Evolutionary conservation across 2,113 vertebrate genomes (phyloP).

Genomic region (Hyperoodon ampullatus): DNA sequence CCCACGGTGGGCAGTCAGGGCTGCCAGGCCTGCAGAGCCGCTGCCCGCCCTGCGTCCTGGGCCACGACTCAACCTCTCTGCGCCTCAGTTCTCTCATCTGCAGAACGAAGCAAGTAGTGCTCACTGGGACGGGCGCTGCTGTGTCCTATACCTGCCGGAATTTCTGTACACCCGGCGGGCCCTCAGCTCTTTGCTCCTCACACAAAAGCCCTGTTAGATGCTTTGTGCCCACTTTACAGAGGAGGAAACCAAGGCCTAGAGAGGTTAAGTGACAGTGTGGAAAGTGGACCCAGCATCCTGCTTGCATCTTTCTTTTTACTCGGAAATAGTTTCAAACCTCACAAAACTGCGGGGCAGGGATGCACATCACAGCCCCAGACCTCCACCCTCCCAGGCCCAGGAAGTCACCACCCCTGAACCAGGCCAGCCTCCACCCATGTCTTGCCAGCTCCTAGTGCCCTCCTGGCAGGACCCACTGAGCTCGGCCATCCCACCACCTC

Average conservation of each 20-base stretch:
- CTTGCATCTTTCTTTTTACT: rapidly evolving
- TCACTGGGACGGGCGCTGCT: background rate
- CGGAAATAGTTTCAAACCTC: background rate
- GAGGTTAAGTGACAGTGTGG: background rate
- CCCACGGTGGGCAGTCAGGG: too few species aligned
- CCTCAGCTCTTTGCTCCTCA: background rate
- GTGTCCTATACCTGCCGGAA: rapidly evolving
- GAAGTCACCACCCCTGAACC: background rate
- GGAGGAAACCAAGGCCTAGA: too few species aligned
- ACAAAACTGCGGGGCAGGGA: too few species aligned
- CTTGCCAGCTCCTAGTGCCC: background rate
- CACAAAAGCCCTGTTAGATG: background rate
- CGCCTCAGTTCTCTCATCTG: background rate
- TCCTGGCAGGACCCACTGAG: background rate
- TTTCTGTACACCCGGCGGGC: too few species aligned
- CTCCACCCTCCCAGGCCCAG: background rate
- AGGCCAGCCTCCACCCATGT: background rate
- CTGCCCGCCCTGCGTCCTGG: background rate
- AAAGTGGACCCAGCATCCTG: background rate
- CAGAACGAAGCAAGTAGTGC: background rate
- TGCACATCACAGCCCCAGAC: background rate
- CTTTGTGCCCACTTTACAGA: background rate
- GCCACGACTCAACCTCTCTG: background rate
- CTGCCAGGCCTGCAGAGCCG: background rate
- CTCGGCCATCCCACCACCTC: background rate